phyloP scores from a whole-genome alignment of 2,113 vertebrate genomes.

The Pogona vitticeps region DNA sequence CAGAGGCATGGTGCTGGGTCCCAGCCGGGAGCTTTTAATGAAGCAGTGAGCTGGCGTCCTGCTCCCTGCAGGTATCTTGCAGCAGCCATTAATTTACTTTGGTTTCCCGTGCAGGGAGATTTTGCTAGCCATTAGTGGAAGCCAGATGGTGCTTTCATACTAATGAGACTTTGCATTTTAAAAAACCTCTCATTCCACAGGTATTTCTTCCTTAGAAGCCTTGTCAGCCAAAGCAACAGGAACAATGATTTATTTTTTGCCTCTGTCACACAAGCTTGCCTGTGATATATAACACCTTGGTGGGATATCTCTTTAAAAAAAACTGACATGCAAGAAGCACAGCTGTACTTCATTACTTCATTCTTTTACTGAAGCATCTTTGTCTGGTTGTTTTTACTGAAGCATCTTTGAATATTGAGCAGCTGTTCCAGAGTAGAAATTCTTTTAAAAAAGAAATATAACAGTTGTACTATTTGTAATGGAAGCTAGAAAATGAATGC shows the following conservation, averaged over 20 bases:
- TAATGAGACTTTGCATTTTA: slow-evolving; percentile 23
- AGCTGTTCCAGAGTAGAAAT: background rate
- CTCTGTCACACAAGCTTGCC: background rate
- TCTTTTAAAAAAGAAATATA: background rate
- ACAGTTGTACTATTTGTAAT: background rate
- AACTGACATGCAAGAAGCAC: background rate
- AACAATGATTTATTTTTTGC: slow-evolving; percentile 23
- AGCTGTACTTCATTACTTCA: background rate
- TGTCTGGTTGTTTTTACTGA: too few relatives aligned
- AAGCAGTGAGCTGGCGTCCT: slow-evolving; percentile 4
- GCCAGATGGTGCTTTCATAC: slow-evolving; percentile 29
- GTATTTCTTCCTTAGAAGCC: slow-evolving; percentile 1
- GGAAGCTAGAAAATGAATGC: background rate
- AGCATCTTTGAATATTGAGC: background rate
- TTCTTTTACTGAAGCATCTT: background rate
- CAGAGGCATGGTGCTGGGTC: background rate
- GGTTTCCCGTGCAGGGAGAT: slow-evolving; percentile 10
- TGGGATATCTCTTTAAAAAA: background rate
- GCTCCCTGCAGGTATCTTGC: slow-evolving; percentile 18
- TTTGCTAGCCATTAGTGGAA: slow-evolving; percentile 11
- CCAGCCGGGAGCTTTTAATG: slow-evolving; percentile 23
- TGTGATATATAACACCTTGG: background rate
- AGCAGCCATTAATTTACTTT: slow-evolving; percentile 23
- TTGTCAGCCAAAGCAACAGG: slow-evolving; percentile 7
- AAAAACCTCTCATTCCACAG: background rate